Conservation (phyloP, 2,797 vertebrate species). For the Hyperoplus immaculatus region DNA sequence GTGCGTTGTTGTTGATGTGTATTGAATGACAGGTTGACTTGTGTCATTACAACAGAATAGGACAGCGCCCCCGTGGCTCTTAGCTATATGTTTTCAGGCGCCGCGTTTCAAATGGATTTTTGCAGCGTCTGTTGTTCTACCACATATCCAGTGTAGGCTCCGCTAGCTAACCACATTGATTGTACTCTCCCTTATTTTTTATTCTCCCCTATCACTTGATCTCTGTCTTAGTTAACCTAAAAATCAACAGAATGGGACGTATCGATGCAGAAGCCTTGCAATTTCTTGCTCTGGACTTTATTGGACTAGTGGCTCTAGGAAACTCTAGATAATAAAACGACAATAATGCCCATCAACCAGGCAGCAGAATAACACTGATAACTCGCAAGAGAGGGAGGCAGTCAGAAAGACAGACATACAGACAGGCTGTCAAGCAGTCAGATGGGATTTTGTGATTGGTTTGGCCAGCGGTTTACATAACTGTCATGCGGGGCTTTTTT, state of each 20-base stretch:
- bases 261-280: slow-evolving; percentile 33
- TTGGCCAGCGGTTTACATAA: slow-evolving; percentile 45
- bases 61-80: slow-evolving; percentile 59
- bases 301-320: slow-evolving; percentile 39
- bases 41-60: slow-evolving; percentile 55
- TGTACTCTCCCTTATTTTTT: neutral
- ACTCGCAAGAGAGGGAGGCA: slow-evolving; percentile 10
- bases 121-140: slow-evolving; percentile 66
- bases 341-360: slow-evolving; percentile 39
- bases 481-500: slow-evolving; percentile 48
- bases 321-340: slow-evolving; percentile 40
- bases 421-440: slow-evolving; percentile 32
- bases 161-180: slow-evolving; percentile 45
- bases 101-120: slow-evolving; percentile 73
- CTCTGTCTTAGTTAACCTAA: slow-evolving; percentile 51
- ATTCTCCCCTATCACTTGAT: slow-evolving; percentile 39
- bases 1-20: slow-evolving; percentile 16
- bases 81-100: slow-evolving; percentile 60
- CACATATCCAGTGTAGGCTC: slow-evolving; percentile 59
- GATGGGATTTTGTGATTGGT: slow-evolving; percentile 46
- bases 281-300: slow-evolving; percentile 35
- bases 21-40: slow-evolving; percentile 55
- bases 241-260: slow-evolving; percentile 63
- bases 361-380: slow-evolving; percentile 20
- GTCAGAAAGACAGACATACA: slow-evolving; percentile 23